These are phyloP conservation scores for Formica exsecta DNA, from an alignment of 1,140 invertebrate genomes.

Conservation along the genomic window DNA sequence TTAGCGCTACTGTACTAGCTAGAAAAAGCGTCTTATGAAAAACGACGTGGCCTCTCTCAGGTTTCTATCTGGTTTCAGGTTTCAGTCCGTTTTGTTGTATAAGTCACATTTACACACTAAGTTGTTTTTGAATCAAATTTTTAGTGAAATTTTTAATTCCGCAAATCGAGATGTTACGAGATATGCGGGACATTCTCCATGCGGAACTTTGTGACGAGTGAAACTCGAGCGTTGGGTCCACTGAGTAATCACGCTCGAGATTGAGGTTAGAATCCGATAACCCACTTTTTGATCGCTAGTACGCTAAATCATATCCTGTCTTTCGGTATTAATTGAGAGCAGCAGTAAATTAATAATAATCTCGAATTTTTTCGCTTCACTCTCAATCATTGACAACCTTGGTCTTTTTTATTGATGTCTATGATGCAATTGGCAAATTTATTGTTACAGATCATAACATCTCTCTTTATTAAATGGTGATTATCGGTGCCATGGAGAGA, in stretches of 20 bases:
- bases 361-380: background rate
- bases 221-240: constrained; percentile 27
- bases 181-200: constrained; percentile 18
- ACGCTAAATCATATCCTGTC: background rate
- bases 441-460: constrained; percentile 64
- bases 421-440: background rate
- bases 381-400: background rate
- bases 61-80: constrained; percentile 6
- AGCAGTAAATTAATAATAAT: background rate
- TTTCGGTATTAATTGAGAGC: background rate
- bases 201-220: constrained; percentile 20
- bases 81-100: constrained; percentile 79
- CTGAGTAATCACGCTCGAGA: constrained; percentile 53
- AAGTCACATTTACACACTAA: constrained; percentile 74
- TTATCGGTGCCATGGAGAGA: constrained; percentile 91
- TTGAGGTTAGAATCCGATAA: constrained; percentile 81
- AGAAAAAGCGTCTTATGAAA: no score
- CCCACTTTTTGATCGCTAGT: constrained; percentile 73
- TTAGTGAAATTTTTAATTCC: constrained; percentile 69
- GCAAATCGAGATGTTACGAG: constrained; percentile 53
- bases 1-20: no score
- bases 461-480: constrained; percentile 81
- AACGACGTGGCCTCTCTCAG: no score
- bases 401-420: background rate
- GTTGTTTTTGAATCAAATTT: constrained; percentile 75